phyloP scores from a whole-genome alignment of 2,797 vertebrate genomes.

The Ispidina picta region DNA sequence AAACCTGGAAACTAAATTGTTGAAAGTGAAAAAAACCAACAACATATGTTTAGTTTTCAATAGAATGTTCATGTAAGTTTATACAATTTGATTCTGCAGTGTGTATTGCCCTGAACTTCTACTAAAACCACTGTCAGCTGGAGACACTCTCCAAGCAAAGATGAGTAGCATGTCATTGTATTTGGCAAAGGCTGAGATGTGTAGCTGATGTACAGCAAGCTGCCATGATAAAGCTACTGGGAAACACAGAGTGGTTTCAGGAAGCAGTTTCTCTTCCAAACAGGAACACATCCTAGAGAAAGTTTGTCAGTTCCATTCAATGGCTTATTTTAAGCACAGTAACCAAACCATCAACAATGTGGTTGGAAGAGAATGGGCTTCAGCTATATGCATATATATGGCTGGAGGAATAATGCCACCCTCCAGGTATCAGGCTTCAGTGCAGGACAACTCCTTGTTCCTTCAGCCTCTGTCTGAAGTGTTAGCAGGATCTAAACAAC shows the following conservation, averaged over 20 bases:
- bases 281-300: background rate
- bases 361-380: background rate
- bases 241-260: background rate
- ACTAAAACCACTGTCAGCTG: background rate
- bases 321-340: background rate
- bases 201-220: background rate
- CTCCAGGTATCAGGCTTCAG: background rate
- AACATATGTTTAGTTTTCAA: slow-evolving; percentile 46
- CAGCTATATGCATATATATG: background rate
- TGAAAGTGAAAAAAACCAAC: slow-evolving; percentile 39
- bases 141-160: background rate
- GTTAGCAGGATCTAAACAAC: background rate
- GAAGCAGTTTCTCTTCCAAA: background rate
- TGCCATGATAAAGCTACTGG: background rate
- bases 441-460: background rate
- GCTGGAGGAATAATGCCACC: background rate
- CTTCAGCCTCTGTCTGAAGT: background rate
- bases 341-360: background rate
- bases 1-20: slow-evolving; percentile 79
- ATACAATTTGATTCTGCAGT: slow-evolving; percentile 9
- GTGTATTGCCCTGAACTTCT: background rate
- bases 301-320: background rate
- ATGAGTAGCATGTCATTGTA: background rate
- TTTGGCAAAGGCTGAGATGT: background rate
- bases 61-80: slow-evolving; percentile 19